Evolutionary conservation across 2,888 invertebrate species (phyloP), one percentile per base, ranked within the genome.

Genomic region (Dorcus parallelipipedus): DNA sequence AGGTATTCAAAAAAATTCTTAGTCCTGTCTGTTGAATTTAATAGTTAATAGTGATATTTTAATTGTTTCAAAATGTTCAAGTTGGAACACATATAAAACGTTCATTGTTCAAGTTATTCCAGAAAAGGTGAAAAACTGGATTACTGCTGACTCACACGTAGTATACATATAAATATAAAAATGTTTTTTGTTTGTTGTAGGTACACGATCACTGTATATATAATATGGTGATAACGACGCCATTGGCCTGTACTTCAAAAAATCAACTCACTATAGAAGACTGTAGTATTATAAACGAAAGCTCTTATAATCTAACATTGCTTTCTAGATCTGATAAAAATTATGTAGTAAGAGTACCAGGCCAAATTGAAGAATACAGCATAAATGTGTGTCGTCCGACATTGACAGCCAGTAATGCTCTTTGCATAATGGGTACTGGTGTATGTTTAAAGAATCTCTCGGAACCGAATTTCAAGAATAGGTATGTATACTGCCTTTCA

Each of bases 371-470:
- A 6, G 50, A 56, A 26, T 56, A 41, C 23, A 9, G 14, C 4
- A 6, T 56, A n/a, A 56, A 56, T 20, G 38, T 56, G 4, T 56
- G 56, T 17, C 48, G 50, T 38, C 56, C 56, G 3, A 33, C 50
- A 26, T 26, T 56, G 17, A 56, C 50, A 10, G 14, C 23, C 7
- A 14, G n/a, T 14, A 38, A 9, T 6, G 17, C 50, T 38, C 3
- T 56, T 9, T 56, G 56, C 9, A 33, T 10, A 10, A 9, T 9
- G 1, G 7, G 23, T 7, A 49, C 26, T 26, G 54, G 38, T 26
- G 39, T 51, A 20, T 56, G 56, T 3, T 14, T 56, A 6, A 10
- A 38, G 8, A 56, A 56, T 17, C n/a, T 5, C 6, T 49, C 38
- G 2, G 56, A 56, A 33, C 56, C 56, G 3, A 56, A 50, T 50